Base-by-base conservation (phyloP, 2,888 invertebrate species). In the Drosophila austrosaltans region DNA sequence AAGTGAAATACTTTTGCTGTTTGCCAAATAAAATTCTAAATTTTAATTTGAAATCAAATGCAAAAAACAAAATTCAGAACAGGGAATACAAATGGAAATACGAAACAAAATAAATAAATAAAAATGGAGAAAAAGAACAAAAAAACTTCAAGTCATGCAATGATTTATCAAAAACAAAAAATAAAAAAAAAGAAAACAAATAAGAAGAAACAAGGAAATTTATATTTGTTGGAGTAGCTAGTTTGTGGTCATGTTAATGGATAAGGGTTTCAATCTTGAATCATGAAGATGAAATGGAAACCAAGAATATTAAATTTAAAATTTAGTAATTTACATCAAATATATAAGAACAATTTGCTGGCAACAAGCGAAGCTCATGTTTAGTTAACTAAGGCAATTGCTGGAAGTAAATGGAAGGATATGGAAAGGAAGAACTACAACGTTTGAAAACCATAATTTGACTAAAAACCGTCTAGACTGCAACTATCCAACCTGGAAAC, bases 401-500 rank as follows among this genome's bases (percentile, higher is more conserved):
- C 12, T 20, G 40, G 54, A 0, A 2, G 25, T 25, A 10, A 3
- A 0, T 3, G 12, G 44, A 30, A 25, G n/a, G 10, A 6, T 32
- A 25, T 62, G 63, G 56, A 30, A 39, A 32, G 54, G 36, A 39
- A 32, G 54, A 59, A 63, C 59, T 65, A 58, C 58, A 66, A 74
- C 81, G 79, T 73, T 79, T 80, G 81, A 83, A 85, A 83, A 76
- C 86, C 85, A 85, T 87, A 87, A 85, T 85, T 85, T 85, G 85
- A 78, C 80, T 87, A 85, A 85, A 84, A 87, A 83, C 75, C 76
- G 85, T 85, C 85, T 85, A 85, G 85, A 85, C 85, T 54, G 66
- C 74, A 78, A 71, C 86, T 79, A 84, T 76, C 72, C 75, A 81
- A 78, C 61, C 75, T 57, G 63, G 30, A 76, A 80, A 3, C 30